Evolutionary conservation across 2,113 vertebrate species (phyloP).

Genomic region (Erythrolamprus reginae): DNA sequence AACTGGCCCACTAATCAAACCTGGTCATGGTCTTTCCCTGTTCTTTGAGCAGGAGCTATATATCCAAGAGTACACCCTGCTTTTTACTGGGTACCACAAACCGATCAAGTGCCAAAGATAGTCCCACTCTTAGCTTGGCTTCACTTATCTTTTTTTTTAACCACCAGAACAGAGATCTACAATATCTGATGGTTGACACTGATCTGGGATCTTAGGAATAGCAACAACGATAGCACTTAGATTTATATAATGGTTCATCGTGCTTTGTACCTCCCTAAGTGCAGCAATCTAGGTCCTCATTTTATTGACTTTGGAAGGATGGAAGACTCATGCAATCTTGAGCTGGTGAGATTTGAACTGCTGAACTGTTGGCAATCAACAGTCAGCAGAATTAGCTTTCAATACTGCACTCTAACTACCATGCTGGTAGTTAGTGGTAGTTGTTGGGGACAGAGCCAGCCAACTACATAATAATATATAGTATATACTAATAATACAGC

Average conservation of each 20-base stretch:
- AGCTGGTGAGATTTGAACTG: background rate
- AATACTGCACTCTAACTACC: background rate
- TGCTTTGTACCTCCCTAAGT: background rate
- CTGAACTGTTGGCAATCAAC: background rate
- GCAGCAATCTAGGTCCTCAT: background rate
- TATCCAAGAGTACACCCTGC: background rate
- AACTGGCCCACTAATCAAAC: background rate
- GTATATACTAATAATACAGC: too few relatives aligned
- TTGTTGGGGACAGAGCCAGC: too few relatives aligned
- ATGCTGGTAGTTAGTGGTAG: too few relatives aligned
- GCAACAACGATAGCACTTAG: background rate
- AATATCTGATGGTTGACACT: background rate
- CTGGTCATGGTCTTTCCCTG: background rate
- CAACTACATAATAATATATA: too few relatives aligned
- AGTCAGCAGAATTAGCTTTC: background rate
- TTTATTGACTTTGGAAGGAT: background rate
- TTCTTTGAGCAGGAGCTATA: background rate
- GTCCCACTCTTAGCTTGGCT: background rate
- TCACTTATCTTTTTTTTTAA: background rate
- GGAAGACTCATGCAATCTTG: background rate
- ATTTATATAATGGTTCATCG: background rate
- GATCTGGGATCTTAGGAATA: background rate
- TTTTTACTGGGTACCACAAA: background rate
- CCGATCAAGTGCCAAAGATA: background rate
- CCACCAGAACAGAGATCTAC: background rate